Conservation (phyloP, 2,113 vertebrate genomes). For the Phocoena phocoena region DNA sequence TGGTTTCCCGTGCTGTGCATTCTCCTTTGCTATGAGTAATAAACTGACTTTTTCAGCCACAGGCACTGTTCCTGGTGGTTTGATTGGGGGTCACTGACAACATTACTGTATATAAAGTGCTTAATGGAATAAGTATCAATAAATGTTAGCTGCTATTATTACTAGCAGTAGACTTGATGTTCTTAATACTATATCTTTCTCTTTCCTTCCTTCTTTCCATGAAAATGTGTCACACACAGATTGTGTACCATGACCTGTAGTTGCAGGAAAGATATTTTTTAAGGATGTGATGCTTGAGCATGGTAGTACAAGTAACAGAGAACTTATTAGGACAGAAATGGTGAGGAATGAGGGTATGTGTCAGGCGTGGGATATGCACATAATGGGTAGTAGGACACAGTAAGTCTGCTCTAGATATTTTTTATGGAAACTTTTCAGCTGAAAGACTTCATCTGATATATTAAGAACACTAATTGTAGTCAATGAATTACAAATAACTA, state of each 20-base stretch:
- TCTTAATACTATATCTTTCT: neutral
- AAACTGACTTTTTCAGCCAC: neutral
- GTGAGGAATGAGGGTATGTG: neutral
- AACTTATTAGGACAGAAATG: neutral
- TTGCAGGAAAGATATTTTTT: neutral
- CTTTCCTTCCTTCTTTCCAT: neutral
- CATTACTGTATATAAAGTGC: neutral
- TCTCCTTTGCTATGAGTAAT: neutral
- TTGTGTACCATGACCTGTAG: neutral
- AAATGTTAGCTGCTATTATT: neutral
- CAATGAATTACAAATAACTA: slow-evolving; percentile 37
- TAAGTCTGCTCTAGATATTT: neutral
- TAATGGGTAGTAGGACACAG: neutral
- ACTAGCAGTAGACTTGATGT: neutral
- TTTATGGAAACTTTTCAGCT: neutral
- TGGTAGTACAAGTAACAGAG: neutral
- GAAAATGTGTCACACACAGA: neutral
- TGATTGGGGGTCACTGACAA: neutral
- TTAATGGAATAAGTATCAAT: neutral
- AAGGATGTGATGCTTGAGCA: neutral
- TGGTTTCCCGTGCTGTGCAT: neutral
- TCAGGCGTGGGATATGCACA: neutral
- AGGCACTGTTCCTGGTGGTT: neutral
- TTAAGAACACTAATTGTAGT: slow-evolving; percentile 34
- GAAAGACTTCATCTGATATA: neutral